These are phyloP conservation scores for Amniataba percoides DNA, from an alignment of 2,797 vertebrate genomes.

Conservation along the genomic window DNA sequence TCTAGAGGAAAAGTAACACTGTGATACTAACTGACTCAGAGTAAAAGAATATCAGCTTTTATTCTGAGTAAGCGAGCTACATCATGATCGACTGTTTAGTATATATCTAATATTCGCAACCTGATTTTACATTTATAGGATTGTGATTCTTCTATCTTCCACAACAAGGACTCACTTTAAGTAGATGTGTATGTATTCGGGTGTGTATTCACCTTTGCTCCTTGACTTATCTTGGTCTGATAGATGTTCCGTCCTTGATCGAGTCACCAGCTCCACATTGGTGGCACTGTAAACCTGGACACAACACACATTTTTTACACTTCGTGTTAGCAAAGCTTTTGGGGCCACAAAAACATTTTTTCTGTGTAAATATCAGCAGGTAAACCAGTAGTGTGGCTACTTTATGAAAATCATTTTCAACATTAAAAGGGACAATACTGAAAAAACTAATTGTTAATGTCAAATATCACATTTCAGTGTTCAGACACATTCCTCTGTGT, in stretches of 20 bases:
- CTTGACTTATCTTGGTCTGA: constrained; percentile 97
- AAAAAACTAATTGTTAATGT: not conserved
- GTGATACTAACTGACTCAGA: not conserved
- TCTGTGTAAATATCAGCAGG: too few species aligned
- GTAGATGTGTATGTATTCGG: not conserved
- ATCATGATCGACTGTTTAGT: not conserved
- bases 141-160: not conserved
- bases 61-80: not conserved
- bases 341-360: too few species aligned
- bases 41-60: not conserved
- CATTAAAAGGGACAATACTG: not conserved
- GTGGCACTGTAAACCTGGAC: constrained; percentile 95
- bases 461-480: not conserved
- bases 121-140: not conserved
- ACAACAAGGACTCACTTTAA: not conserved
- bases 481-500: not conserved
- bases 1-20: not conserved
- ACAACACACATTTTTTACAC: not conserved
- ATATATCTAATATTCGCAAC: not conserved
- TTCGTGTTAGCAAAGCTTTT: not conserved
- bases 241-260: constrained; percentile 95
- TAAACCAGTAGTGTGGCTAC: not conserved
- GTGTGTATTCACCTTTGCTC: constrained; percentile 89
- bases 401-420: not conserved
- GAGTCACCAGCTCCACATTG: constrained; percentile 96